These are phyloP conservation scores for Cladorhizidae sp. DNA, from an alignment of 37 sponge, comb jelly and placozoan genomes.

Conservation along the genomic window DNA sequence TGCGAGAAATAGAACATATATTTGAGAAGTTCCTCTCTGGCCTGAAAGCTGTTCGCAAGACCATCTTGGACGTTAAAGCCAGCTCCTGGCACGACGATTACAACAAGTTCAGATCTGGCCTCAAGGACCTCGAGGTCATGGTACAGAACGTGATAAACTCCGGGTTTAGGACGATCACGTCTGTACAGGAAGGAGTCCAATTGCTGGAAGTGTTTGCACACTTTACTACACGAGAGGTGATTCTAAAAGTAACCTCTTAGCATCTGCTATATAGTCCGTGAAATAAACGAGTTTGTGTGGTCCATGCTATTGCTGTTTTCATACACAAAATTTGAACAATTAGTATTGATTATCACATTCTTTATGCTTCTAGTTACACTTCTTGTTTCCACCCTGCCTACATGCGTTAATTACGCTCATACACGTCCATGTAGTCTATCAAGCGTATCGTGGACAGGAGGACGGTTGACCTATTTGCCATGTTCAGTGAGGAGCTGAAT, in stretches of 20 bases:
- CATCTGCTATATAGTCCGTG: too few species aligned
- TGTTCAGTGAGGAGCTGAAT: constrained; percentile 92
- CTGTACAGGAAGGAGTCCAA: constrained; percentile 93
- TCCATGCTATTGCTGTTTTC: too few species aligned
- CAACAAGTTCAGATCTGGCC: constrained; percentile 79
- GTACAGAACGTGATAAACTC: constrained; percentile 93
- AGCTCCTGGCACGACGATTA: constrained; percentile 76
- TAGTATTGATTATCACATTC: too few species aligned
- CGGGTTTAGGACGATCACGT: constrained; percentile 81
- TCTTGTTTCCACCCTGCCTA: too few species aligned
- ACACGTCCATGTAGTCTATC: constrained; percentile 63
- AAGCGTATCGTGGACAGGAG: constrained; percentile 88
- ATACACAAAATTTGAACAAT: too few species aligned
- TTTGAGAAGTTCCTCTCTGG: constrained; percentile 83
- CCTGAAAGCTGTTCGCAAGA: constrained; percentile 72
- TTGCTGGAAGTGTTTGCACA: constrained; percentile 90
- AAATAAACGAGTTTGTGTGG: too few species aligned
- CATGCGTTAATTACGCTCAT: too few species aligned
- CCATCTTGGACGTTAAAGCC: constrained; percentile 90
- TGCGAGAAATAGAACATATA: constrained; percentile 93
- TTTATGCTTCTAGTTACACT: too few species aligned
- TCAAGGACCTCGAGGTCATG: constrained; percentile 99
- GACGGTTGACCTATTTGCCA: constrained; percentile 89
- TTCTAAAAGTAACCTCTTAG: too few species aligned
- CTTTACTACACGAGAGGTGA: constrained; percentile 89